These are phyloP conservation scores for Sinelater perroti DNA, from an alignment of 2,888 invertebrate genomes.

Conservation along the genomic window DNA sequence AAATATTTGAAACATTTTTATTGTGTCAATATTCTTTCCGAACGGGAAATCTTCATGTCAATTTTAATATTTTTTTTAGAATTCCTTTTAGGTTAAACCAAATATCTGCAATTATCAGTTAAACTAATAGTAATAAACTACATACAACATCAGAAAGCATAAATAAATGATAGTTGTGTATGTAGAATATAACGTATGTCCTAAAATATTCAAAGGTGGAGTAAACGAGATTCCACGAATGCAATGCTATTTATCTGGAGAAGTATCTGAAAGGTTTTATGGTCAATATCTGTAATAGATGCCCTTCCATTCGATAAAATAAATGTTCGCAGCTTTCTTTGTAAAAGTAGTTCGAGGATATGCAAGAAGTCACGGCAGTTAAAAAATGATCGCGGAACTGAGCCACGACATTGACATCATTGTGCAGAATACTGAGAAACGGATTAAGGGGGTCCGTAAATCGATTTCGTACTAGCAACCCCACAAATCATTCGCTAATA, in stretches of 20 bases:
- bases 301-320: background rate
- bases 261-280: background rate
- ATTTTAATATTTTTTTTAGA: no score
- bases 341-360: constrained; percentile 16
- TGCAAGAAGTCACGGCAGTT: constrained; percentile 10
- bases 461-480: constrained; percentile 10
- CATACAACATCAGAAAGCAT: no score
- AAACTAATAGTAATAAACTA: no score
- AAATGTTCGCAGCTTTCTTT: constrained; percentile 3
- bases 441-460: constrained; percentile 10
- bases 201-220: no score
- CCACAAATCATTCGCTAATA: constrained; percentile 15
- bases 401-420: constrained; percentile 9
- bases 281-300: background rate
- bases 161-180: background rate
- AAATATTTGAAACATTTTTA: no score
- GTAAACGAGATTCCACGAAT: no score
- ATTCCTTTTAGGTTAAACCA: no score
- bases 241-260: no score
- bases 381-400: constrained; percentile 9
- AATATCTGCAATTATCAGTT: no score
- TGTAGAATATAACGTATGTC: background rate
- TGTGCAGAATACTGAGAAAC: constrained; percentile 9
- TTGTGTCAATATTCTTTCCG: no score
- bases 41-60: no score